Conservation (phyloP, 2,797 vertebrate genomes). For the Aselliscus stoliczkanus region DNA sequence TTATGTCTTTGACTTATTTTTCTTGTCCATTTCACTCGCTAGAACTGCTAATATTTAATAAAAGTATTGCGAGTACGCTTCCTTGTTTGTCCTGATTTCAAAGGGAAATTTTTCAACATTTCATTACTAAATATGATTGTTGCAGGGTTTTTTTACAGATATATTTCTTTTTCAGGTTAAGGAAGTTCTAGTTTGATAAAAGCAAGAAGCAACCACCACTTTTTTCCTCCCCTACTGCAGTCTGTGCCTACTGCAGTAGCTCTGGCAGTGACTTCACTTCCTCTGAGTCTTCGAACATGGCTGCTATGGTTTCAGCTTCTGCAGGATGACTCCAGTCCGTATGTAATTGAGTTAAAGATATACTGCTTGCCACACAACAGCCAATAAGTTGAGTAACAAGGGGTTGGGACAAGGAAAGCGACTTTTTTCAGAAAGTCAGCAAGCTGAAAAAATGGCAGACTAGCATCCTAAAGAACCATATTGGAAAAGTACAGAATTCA, state of each 20-base stretch:
- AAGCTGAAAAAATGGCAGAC: neutral
- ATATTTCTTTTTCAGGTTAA: neutral
- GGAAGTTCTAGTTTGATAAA: neutral
- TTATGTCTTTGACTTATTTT: neutral
- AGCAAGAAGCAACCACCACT: neutral
- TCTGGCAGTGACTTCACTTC: neutral
- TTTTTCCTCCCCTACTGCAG: neutral
- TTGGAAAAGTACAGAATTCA: neutral
- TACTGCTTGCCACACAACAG: neutral
- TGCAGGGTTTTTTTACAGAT: neutral
- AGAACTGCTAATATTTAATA: neutral
- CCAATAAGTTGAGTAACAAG: neutral
- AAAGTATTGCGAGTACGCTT: neutral
- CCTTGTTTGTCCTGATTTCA: neutral
- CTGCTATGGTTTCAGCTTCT: neutral
- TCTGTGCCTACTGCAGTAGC: neutral
- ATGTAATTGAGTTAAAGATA: neutral
- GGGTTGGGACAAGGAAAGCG: neutral
- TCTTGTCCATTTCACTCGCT: neutral
- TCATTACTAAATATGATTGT: neutral
- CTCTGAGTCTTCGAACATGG: neutral
- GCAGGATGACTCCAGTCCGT: neutral
- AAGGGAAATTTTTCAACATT: neutral
- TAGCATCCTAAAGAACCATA: neutral
- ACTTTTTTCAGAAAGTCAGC: neutral